Evolutionary conservation across 64 coral and sea anemone genomes (phyloP), one percentile per base, ranked within the genome.

Genomic region (Dendrophyllia cribrosa): DNA sequence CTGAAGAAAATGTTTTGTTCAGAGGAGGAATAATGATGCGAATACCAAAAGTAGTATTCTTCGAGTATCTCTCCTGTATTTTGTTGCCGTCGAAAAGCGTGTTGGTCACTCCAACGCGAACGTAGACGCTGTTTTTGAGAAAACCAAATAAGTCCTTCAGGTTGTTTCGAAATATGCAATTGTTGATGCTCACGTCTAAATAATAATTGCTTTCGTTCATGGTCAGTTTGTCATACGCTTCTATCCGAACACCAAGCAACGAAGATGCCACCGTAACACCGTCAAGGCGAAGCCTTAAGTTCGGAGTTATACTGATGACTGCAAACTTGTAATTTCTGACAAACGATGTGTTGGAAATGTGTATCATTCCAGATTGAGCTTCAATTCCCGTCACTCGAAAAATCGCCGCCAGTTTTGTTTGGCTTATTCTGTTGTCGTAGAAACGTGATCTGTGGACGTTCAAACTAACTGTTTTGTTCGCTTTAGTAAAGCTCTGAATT

Each of bases 161-260:
- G 17, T 53, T 77, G 4, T 77, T 50, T n/a, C 16, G 75, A 50
- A 77, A 77, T 15, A 48, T 77, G 51, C 75, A 77, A 17, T 77
- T 77, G 45, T 13, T 19, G 9, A 77, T 56, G 19, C 19, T 21
- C 20, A 56, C 49, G 51, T 23, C 0, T 23, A 77, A 77, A 55
- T 52, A 56, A 55, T n/a, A 10, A 23, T 45, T 53, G n/a, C 75
- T 6, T 9, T 77, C 17, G 51, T 77, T 77, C 17, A 21, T 19
- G 17, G 17, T 6, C 3, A 74, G 0, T 12, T 11, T 8, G 51
- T 25, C 20, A 22, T 23, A 77, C 17, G 51, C 7, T 10, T 13
- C 4, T 19, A 77, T 77, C 1, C 2, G 6, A 7, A 77, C 17
- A 56, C 75, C 8, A 22, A 22, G 9, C 9, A 22, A 20, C n/a